Percentiles rank a stretch among this genome's conserved stretches.
phyloP scores from a whole-genome alignment of 1,140 invertebrate species.

The Stegodyphus mimosarum region DNA sequence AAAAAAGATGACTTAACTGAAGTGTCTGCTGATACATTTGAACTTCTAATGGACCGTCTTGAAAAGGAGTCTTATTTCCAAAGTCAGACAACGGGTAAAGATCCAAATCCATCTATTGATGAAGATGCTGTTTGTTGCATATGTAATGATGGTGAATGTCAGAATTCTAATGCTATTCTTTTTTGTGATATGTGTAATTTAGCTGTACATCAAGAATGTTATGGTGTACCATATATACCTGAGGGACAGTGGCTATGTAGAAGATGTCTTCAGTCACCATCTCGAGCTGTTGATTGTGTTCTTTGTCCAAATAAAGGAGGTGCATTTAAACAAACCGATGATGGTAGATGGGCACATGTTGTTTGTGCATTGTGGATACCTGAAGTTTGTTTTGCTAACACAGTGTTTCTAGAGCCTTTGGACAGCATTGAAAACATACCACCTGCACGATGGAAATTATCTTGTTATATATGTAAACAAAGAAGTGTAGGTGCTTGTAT shows the following conservation, averaged over 20 bases:
- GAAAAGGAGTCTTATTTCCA: conserved; percentile 98
- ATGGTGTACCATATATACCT: conserved; percentile 98
- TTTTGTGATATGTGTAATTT: conserved; percentile 99
- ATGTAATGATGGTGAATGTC: conserved; percentile 89
- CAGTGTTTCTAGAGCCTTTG: conserved; percentile 96
- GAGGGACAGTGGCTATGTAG: conserved; percentile 99
- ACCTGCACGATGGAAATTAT: conserved; percentile 91
- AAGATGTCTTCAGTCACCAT: conserved; percentile 93
- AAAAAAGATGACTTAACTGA: conserved; percentile 75
- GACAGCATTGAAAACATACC: conserved; percentile 96
- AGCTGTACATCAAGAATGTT: conserved; percentile 99
- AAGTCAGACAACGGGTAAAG: conserved; percentile 74
- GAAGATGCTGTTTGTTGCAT: conserved; percentile 99
- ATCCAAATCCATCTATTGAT: conserved; percentile 77
- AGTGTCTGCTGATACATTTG: conserved; percentile 88
- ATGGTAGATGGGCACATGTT: conserved; percentile 97
- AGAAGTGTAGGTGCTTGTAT: conserved; percentile 95
- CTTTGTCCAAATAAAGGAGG: conserved; percentile 98
- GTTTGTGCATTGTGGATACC: conserved; percentile 99
- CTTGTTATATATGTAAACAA: conserved; percentile 97
- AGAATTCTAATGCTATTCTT: conserved; percentile 94
- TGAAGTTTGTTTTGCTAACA: conserved; percentile 97
- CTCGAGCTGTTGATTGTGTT: conserved; percentile 93
- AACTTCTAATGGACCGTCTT: conserved; percentile 94
- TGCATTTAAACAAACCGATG: conserved; percentile 98